Percentiles rank a stretch among this genome's conserved stretches.
Evolutionary conservation across 2,888 invertebrate genomes (phyloP).

Genomic region (Apodemia mormo): DNA sequence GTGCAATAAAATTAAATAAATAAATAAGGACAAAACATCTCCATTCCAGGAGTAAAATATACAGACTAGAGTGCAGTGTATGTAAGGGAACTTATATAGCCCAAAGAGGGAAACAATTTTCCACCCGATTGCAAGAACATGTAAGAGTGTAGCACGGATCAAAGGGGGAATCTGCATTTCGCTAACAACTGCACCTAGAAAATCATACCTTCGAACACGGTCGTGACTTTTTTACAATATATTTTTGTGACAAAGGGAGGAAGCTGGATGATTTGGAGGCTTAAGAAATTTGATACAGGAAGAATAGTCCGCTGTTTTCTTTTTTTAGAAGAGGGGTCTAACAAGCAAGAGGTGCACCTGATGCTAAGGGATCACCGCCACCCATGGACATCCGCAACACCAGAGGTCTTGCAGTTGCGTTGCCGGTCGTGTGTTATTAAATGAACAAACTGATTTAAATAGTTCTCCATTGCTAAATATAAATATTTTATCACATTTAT

Average conservation of each 20-base stretch:
- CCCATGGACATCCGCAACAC: no score
- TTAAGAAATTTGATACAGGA: background rate
- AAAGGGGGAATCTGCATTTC: background rate
- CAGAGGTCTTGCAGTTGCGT: no score
- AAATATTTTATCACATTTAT: no score
- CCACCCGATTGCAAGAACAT: conserved; percentile 13
- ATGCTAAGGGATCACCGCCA: no score
- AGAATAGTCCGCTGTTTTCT: background rate
- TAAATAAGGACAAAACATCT: no score
- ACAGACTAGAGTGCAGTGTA: background rate
- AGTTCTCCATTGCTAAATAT: no score
- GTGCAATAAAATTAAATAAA: no score
- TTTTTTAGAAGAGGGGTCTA: no score
- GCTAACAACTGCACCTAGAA: background rate
- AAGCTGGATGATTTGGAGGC: conserved; percentile 3
- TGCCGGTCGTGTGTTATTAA: background rate
- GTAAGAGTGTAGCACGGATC: background rate
- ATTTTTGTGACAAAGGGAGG: background rate
- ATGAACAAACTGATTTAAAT: background rate
- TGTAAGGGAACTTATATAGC: background rate
- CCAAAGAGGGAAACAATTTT: conserved; percentile 7
- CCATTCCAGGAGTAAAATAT: background rate
- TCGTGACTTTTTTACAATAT: background rate
- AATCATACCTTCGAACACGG: background rate
- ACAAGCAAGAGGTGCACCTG: no score